phyloP scores from a whole-genome alignment of 2,113 vertebrate genomes.

The Chionis minor region DNA sequence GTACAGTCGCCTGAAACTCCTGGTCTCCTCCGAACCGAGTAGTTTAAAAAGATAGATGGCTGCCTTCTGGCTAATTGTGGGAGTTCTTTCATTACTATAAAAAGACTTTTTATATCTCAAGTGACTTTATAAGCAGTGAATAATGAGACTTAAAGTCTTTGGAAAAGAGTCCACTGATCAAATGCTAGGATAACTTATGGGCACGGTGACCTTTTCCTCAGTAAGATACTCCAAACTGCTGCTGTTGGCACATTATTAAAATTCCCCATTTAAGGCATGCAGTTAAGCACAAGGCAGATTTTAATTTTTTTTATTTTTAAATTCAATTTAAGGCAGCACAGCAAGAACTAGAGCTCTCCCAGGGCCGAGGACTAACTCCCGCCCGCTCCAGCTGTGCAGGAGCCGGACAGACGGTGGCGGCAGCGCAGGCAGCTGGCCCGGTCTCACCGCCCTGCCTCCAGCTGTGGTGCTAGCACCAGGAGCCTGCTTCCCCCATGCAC shows the following conservation, averaged over 20 bases:
- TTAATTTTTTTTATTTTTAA: neutral
- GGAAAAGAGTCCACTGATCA: constrained; percentile 68
- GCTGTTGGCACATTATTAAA: constrained; percentile 71
- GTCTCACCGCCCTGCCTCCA: fast-evolving
- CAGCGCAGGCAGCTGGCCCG: neutral
- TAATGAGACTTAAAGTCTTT: constrained; percentile 72
- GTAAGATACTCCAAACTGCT: constrained; percentile 64
- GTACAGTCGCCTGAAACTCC: constrained; percentile 35
- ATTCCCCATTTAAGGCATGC: constrained; percentile 19
- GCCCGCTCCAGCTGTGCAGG: neutral
- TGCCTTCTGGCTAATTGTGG: constrained; percentile 80
- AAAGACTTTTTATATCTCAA: constrained; percentile 75
- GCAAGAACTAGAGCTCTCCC: neutral
- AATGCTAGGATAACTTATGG: constrained; percentile 73
- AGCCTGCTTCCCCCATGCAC: neutral
- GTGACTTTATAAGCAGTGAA: constrained; percentile 77
- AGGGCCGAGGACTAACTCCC: neutral
- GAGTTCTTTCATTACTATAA: constrained; percentile 75
- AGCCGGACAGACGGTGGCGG: neutral
- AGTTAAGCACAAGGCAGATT: neutral
- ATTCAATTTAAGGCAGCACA: constrained; percentile 44
- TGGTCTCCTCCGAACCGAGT: constrained; percentile 54
- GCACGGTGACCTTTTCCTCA: constrained; percentile 70
- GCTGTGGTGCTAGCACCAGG: neutral
- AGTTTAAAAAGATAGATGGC: constrained; percentile 78